A percentile compares a stretch with the other conserved stretches of the same genome.
These are phyloP conservation scores for Galleria mellonella DNA, from an alignment of 1,140 invertebrate species.

Conservation along the genomic window DNA sequence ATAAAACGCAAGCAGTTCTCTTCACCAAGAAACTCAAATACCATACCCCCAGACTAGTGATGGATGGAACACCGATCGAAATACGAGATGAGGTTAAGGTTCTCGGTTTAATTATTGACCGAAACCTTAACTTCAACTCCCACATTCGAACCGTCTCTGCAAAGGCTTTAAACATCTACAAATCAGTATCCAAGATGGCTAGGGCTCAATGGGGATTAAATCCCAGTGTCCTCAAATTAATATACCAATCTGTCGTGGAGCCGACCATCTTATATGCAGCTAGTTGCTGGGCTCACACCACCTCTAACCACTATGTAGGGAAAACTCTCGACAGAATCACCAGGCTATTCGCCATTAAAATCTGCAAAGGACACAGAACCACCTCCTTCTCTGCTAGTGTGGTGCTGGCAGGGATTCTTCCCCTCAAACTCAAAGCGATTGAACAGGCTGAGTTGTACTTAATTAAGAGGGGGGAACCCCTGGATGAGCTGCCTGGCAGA, in stretches of 20 bases:
- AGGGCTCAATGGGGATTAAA: not conserved
- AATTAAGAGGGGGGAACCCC: constrained; percentile 7
- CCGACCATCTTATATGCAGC: constrained; percentile 20
- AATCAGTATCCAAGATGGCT: not conserved
- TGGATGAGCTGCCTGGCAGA: not conserved
- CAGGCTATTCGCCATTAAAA: constrained; percentile 16
- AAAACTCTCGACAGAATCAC: constrained; percentile 8
- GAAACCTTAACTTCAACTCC: constrained; percentile 10
- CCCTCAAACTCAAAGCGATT: constrained; percentile 13
- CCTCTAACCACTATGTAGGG: not conserved
- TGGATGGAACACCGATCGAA: constrained; percentile 1
- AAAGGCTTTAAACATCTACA: not conserved
- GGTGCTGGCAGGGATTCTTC: constrained; percentile 15
- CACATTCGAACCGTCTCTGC: not conserved
- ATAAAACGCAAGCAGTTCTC: not conserved
- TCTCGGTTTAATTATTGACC: constrained; percentile 5
- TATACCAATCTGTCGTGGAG: constrained; percentile 14
- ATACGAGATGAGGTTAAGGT: constrained; percentile 2
- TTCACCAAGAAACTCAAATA: not conserved
- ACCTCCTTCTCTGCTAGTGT: constrained; percentile 17
- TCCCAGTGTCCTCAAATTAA: constrained; percentile 9
- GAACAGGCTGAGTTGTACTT: constrained; percentile 17
- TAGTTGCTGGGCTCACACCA: constrained; percentile 10
- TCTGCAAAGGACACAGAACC: constrained; percentile 14
- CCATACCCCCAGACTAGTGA: constrained; percentile 1